Evolutionary conservation across 2,797 vertebrate genomes (phyloP).

Genomic region (Pseudotriccus pelzelni): DNA sequence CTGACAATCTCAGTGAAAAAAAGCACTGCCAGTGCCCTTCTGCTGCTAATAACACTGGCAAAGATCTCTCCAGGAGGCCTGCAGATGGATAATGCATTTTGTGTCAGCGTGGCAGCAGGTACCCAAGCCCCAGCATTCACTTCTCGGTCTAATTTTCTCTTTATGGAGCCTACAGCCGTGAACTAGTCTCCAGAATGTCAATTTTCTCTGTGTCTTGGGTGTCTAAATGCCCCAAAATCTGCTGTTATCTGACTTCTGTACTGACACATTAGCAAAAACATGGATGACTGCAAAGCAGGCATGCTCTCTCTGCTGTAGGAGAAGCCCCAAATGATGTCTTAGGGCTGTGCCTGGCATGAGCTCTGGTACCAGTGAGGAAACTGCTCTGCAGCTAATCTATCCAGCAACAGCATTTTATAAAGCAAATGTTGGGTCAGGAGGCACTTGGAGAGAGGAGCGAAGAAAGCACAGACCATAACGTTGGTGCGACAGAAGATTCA

Average conservation of each 20-base stretch:
- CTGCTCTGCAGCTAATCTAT: neutral
- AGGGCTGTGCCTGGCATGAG: neutral
- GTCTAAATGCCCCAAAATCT: neutral
- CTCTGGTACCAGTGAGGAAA: neutral
- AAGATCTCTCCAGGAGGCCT: neutral
- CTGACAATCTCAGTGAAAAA: neutral
- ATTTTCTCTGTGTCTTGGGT: neutral
- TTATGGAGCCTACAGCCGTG: neutral
- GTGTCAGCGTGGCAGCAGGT: neutral
- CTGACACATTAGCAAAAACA: neutral
- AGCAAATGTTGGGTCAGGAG: neutral
- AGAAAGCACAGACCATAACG: neutral
- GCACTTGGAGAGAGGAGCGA: neutral
- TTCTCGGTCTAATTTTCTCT: neutral
- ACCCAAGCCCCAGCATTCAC: neutral
- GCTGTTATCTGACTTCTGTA: neutral
- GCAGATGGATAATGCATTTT: neutral
- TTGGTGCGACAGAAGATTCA: rapidly evolving
- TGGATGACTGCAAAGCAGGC: neutral
- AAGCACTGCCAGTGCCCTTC: neutral
- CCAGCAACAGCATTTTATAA: neutral
- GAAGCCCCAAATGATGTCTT: neutral
- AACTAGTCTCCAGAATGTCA: neutral
- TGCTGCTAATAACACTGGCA: neutral
- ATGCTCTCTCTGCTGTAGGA: neutral